Evolutionary conservation across 2,888 invertebrate species (phyloP), one percentile per base, ranked within the genome.

Genomic region (Linnaemya tessellans): DNA sequence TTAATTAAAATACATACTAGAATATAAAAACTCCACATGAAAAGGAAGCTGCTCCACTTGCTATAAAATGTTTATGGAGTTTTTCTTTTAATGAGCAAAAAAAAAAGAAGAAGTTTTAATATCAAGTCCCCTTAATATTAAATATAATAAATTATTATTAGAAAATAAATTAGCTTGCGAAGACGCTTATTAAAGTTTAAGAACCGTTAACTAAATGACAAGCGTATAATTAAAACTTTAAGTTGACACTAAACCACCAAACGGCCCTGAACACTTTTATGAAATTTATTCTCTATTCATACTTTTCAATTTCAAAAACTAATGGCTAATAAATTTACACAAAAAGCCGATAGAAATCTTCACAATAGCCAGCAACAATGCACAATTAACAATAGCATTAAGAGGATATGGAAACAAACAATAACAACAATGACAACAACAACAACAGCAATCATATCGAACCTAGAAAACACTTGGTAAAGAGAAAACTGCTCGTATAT

Each of bases 321-420:
- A 73, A 60, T 60, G 60, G 15, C 73, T 15, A 49, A 43, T 58
- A 71, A 58, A 73, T 60, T 73, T 35, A 30, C 49, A 35, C 9
- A 49, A 51, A 43, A 65, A 56, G 25, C 7, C n/a, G 77, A 77
- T 67, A 67, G 46, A 77, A 65, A 77, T 67, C 77, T 65, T 67
- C 11, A 56, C 75, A 30, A 67, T 30, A 30, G 5, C 30, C 2
- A 30, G 30, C 77, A 43, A 20, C 8, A 62, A 30, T 10, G 41
- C 56, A 75, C 56, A 43, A 54, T 15, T 41, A 77, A 56, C 54
- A 71, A 79, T 64, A 54, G 75, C 64, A 62, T 75, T 54, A 62
- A 75, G 70, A 75, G 81, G 43, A 71, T 62, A n/a, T n/a, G n/a
- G n/a, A 79, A 64, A 35, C 13, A 38, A 56, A 54, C 46, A 65